Percentiles rank a stretch among this genome's conserved stretches.
phyloP scores from a whole-genome alignment of 2,888 invertebrate species.

The Andrena trimmerana region DNA sequence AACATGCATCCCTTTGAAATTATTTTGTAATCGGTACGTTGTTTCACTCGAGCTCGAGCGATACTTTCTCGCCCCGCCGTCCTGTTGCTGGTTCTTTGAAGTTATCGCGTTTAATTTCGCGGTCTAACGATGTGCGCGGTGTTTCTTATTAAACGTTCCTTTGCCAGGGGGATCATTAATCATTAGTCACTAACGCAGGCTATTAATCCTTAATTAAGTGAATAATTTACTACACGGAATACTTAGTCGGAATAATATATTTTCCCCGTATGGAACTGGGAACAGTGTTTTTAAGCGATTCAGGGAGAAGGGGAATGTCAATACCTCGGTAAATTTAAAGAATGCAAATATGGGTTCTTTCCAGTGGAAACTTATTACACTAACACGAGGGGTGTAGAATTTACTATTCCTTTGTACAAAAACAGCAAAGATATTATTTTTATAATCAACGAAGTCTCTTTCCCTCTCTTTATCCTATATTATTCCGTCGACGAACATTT shows the following conservation, averaged over 20 bases:
- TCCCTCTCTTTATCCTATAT: too few species aligned
- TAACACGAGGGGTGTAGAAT: neutral
- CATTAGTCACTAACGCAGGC: constrained; percentile 7
- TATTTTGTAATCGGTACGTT: constrained; percentile 16
- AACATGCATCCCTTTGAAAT: constrained; percentile 9
- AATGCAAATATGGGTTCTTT: neutral
- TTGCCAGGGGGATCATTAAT: constrained; percentile 29
- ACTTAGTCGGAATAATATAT: neutral
- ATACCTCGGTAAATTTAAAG: neutral
- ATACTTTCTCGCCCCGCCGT: neutral
- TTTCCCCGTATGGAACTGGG: too few species aligned
- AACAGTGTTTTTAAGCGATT: too few species aligned
- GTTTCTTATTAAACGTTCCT: constrained; percentile 38
- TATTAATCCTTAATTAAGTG: constrained; percentile 29
- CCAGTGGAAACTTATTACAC: neutral
- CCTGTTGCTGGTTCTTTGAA: constrained; percentile 8
- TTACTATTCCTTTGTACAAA: neutral
- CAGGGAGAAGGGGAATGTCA: neutral
- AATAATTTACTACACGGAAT: neutral
- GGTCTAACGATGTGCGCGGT: constrained; percentile 27
- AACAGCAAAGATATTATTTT: too few species aligned
- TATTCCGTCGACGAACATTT: too few species aligned
- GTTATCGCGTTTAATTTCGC: constrained; percentile 25
- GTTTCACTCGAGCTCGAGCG: neutral
- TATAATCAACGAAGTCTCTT: too few species aligned